phyloP scores from a whole-genome alignment of 2,888 invertebrate species.

The Volucella bombylans region DNA sequence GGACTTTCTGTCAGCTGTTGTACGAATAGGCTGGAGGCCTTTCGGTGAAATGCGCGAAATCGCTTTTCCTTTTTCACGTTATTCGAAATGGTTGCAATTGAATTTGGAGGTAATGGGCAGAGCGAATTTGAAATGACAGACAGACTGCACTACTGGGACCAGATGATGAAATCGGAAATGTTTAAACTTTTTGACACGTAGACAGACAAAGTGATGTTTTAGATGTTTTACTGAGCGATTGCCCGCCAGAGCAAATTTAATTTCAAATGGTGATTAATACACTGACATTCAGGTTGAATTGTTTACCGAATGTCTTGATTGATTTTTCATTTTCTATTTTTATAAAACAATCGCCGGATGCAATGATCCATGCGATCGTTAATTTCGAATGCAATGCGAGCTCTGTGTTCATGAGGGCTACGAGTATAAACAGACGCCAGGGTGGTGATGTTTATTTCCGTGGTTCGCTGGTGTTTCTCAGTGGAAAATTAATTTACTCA shows the following conservation, averaged over 20 bases:
- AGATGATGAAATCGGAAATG: no score
- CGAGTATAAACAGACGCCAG: background rate
- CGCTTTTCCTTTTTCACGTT: constrained; percentile 15
- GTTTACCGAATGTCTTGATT: background rate
- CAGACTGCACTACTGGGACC: no score
- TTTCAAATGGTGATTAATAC: no score
- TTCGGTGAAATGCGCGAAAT: background rate
- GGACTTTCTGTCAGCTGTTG: constrained; percentile 28
- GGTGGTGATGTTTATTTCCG: constrained; percentile 20
- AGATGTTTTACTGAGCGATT: no score
- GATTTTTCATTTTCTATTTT: background rate
- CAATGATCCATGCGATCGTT: constrained; percentile 4
- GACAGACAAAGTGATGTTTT: no score
- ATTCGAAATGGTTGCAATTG: background rate
- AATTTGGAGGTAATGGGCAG: background rate
- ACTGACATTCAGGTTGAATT: background rate
- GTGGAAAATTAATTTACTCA: constrained; percentile 8
- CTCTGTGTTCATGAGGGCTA: background rate
- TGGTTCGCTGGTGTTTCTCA: constrained; percentile 7
- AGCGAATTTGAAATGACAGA: no score
- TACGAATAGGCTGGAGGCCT: background rate
- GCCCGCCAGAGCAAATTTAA: no score
- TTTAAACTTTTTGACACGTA: no score
- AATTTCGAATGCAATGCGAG: constrained; percentile 35
- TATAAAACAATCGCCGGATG: constrained; percentile 19